Base-by-base conservation (phyloP, 1,140 invertebrate species). In the Euwallacea fornicatus region DNA sequence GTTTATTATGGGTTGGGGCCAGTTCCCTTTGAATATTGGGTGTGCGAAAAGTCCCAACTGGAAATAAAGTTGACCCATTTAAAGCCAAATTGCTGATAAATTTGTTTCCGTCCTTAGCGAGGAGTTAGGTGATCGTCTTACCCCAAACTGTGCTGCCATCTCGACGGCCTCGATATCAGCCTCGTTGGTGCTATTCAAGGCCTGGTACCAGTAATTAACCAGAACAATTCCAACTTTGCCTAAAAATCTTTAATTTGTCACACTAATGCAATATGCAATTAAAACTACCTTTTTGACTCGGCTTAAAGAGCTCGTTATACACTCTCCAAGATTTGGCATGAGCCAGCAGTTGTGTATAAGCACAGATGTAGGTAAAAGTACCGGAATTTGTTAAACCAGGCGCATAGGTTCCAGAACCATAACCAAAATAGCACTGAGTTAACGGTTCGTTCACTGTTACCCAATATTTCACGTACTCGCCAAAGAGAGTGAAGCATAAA, bases 11-110 rank as follows among this genome's bases (percentile, higher is more conserved):
- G 87, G 80, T 70, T 80, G 73, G 0, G 89, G 89, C 76, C 88
- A 91, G 72, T 90, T 86, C 7, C 89, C 89, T 7, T 83, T 84
- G 73, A 85, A 89, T 64, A 91, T 87, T 6, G 89, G 88, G 80
- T 89, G 82, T 0, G 83, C 85, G 73, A 86, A 89, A 84, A 85
- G 86, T 4, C 85, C 86, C 67, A 87, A 84, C 84, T 86, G 77
- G 61, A 83, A 82, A 73, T 42, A 42, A 54, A 54, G 9, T 53
- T 53, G 15, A 0, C 7, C 11, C 33, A 65, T 44, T 83, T 84
- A 76, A 90, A 83, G 0, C 86, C 74, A 65, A 78, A 74, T 2
- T 88, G 87, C 11, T 56, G 16, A 56, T n/a, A 50, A 0, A 6
- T 50, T 50, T 50, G 9, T 50, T 50, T 10, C 9, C 8, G 6